These are phyloP conservation scores for Sus cebifrons DNA, from an alignment of 2,797 vertebrate species.

Conservation along the genomic window DNA sequence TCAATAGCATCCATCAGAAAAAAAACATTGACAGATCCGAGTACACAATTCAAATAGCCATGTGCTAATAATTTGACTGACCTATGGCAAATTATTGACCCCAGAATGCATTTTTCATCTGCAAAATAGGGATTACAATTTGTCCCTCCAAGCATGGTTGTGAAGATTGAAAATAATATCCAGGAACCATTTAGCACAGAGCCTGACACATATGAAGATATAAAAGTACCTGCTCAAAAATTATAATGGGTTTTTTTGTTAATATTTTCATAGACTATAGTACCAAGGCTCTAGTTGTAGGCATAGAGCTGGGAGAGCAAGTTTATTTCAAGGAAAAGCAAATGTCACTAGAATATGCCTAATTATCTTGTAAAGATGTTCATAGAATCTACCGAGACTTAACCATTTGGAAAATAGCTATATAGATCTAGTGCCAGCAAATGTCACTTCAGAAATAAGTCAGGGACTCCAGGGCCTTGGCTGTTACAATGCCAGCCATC, in stretches of 20 bases:
- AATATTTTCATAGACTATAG: background rate
- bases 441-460: constrained; percentile 70
- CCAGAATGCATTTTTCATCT: background rate
- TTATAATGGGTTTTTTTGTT: background rate
- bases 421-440: constrained; percentile 43
- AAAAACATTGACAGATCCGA: background rate
- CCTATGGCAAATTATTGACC: background rate
- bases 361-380: constrained; percentile 62
- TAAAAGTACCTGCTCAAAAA: background rate
- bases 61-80: background rate
- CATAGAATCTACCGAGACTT: constrained; percentile 57
- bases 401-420: constrained; percentile 76
- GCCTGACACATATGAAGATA: background rate
- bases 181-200: background rate
- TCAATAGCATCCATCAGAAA: background rate
- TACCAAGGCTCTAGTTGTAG: background rate
- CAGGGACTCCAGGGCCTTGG: constrained; percentile 3
- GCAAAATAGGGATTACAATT: background rate
- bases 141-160: background rate
- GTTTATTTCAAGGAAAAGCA: constrained; percentile 63
- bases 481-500: background rate
- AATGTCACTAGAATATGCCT: constrained; percentile 49
- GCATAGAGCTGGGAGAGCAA: constrained; percentile 1
- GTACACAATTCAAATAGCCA: background rate
- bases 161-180: background rate